Conservation (phyloP, 2,888 invertebrate species). For the Aplocera efformata region DNA sequence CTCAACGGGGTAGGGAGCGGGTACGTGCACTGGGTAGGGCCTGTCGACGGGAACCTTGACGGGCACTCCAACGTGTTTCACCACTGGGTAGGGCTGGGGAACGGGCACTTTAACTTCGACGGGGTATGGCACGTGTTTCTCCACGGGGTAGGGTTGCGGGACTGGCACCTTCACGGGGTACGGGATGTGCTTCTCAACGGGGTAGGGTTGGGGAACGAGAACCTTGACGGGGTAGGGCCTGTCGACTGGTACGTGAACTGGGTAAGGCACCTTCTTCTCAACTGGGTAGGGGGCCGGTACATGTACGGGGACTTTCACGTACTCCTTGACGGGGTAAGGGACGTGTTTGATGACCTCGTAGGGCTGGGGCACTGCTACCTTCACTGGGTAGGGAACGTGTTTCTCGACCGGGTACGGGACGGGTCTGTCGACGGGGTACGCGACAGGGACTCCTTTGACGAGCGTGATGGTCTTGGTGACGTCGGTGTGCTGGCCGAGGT, state of each 20-base stretch:
- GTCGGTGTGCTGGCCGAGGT: conserved; percentile 69
- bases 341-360: conserved; percentile 85
- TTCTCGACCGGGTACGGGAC: conserved; percentile 84
- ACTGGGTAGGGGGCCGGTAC: conserved; percentile 89
- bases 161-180: conserved; percentile 88
- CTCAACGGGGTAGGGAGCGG: conserved; percentile 81
- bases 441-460: conserved; percentile 83
- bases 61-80: conserved; percentile 82
- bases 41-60: conserved; percentile 86
- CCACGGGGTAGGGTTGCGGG: conserved; percentile 88
- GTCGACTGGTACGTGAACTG: conserved; percentile 86
- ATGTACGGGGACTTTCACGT: conserved; percentile 89
- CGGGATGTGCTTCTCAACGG: conserved; percentile 87
- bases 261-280: conserved; percentile 87
- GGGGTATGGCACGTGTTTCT: conserved; percentile 86
- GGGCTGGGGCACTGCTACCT: conserved; percentile 85
- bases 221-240: conserved; percentile 90
- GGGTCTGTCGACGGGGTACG: conserved; percentile 83
- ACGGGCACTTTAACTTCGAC: conserved; percentile 87
- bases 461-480: conserved; percentile 84
- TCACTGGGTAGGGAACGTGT: conserved; percentile 84
- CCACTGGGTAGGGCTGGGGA: conserved; percentile 87
- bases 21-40: conserved; percentile 85
- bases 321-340: conserved; percentile 88
- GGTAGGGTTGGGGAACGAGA: conserved; percentile 88